Base-by-base conservation (phyloP, 2,113 vertebrate species). In the Cariama cristata region DNA sequence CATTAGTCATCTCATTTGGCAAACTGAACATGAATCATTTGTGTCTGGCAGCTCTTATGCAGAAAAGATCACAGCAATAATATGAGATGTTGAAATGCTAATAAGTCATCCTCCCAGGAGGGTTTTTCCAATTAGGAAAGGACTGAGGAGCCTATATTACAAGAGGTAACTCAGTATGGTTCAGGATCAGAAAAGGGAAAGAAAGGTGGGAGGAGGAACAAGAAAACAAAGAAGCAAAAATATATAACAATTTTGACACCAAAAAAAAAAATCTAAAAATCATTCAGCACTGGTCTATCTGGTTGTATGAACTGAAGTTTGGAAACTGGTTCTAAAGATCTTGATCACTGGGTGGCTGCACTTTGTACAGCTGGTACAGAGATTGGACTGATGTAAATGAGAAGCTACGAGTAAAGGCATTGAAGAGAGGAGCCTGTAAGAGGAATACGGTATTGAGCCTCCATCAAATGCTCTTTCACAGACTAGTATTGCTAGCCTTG, bases 71-170 rank as follows among this genome's bases (percentile, higher is more conserved):
- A 96, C 79, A 98, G 94, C 60, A 93, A 64, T 93, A 95, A 75
- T 67, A 67, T 76, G 82, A 95, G 81, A 96, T 96, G 76, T 67
- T 93, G 96, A 97, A 98, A 97, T 93, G 79, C 55, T 96, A 79
- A 95, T 90, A 98, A 96, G 88, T 86, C 49, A 22, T 97, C 94
- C 88, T 97, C 94, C 92, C 26, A 8, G 83, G 90, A 97, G 74
- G 87, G 76, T 95, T 98, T 96, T 98, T 76, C 96, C 95, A 98
- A 94, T 98, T 98, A 98, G 88, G 95, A 95, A 66, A 86, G 75
- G 52, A 92, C 74, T 58, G 92, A 91, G 79, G 93, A 96, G 86
- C 60, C 91, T 80, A 79, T 95, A 49, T 95, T 90, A 90, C 28
- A 72, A 91, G 93, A 90, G 69, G 68, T 52, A 96, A 58, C 91